Percentiles rank a stretch among this genome's conserved stretches.
phyloP scores from a whole-genome alignment of 2,888 invertebrate species.

The Trissolcus brochymenae region DNA sequence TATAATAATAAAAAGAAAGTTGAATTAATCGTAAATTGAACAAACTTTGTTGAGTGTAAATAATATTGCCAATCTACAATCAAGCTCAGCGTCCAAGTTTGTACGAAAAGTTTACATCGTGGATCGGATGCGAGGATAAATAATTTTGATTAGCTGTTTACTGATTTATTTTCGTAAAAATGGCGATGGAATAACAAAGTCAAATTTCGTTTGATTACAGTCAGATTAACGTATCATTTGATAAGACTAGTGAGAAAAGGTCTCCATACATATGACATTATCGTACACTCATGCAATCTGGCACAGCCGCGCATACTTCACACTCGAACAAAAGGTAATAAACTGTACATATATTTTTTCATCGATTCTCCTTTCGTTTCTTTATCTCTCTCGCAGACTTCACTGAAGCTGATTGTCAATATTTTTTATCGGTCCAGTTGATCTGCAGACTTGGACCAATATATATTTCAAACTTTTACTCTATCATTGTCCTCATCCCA shows the following conservation, averaged over 20 bases:
- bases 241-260: constrained; percentile 13
- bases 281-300: constrained; percentile 34
- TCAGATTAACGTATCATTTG: background rate
- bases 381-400: constrained; percentile 29
- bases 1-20: too few species aligned
- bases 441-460: constrained; percentile 25
- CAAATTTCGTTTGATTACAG: constrained; percentile 4
- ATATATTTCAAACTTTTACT: constrained; percentile 27
- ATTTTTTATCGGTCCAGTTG: constrained; percentile 41
- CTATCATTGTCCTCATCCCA: background rate
- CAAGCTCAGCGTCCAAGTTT: too few species aligned
- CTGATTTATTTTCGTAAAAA: constrained; percentile 5
- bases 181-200: background rate
- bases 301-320: constrained; percentile 40
- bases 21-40: too few species aligned
- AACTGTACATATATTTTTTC: constrained; percentile 32
- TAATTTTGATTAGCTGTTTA: too few species aligned
- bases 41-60: too few species aligned
- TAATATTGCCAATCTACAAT: too few species aligned
- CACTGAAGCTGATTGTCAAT: constrained; percentile 43
- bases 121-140: too few species aligned
- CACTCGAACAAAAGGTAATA: constrained; percentile 41
- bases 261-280: constrained; percentile 23
- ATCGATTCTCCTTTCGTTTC: constrained; percentile 14
- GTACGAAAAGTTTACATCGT: too few species aligned